Percentiles rank a stretch among this genome's conserved stretches.
Evolutionary conservation across 2,113 vertebrate genomes (phyloP).

Genomic region (Planiliza haematocheilus): DNA sequence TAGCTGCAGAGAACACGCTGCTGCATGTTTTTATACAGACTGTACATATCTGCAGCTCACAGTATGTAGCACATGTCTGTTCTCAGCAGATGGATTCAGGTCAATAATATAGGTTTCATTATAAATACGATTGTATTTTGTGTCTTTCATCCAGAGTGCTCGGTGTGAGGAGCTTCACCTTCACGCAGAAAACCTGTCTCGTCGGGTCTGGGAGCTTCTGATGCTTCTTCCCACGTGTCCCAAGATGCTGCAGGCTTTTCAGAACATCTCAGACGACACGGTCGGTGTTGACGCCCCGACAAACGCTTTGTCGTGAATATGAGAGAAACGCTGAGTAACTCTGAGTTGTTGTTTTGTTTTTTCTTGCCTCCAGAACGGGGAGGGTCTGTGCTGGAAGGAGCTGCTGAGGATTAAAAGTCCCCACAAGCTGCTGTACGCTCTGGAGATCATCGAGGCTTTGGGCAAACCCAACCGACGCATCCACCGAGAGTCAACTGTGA

Average conservation of each 20-base stretch:
- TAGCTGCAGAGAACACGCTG: too few relatives aligned
- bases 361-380: constrained; percentile 84
- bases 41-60: too few relatives aligned
- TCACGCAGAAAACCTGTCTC: constrained; percentile 97
- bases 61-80: too few relatives aligned
- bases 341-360: neutral
- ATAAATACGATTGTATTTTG: too few relatives aligned
- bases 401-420: constrained; percentile 96
- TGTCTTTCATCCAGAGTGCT: constrained; percentile 80
- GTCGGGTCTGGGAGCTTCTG: constrained; percentile 96
- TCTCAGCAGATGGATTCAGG: too few relatives aligned
- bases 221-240: constrained; percentile 99
- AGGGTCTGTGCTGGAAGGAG: constrained; percentile 96
- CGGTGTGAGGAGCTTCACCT: constrained; percentile 98
- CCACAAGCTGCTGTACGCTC: constrained; percentile 96
- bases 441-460: constrained; percentile 98
- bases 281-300: constrained; percentile 81
- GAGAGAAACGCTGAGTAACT: neutral
- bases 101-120: too few relatives aligned
- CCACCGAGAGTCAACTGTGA: constrained; percentile 94
- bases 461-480: constrained; percentile 98
- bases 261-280: constrained; percentile 96
- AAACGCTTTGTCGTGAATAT: neutral
- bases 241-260: constrained; percentile 98
- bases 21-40: too few relatives aligned